A percentile compares a stretch with the other conserved stretches of the same genome.
These are phyloP conservation scores for Pseudomyrmex pallidus DNA, from an alignment of 1,140 invertebrate species.

Conservation along the genomic window DNA sequence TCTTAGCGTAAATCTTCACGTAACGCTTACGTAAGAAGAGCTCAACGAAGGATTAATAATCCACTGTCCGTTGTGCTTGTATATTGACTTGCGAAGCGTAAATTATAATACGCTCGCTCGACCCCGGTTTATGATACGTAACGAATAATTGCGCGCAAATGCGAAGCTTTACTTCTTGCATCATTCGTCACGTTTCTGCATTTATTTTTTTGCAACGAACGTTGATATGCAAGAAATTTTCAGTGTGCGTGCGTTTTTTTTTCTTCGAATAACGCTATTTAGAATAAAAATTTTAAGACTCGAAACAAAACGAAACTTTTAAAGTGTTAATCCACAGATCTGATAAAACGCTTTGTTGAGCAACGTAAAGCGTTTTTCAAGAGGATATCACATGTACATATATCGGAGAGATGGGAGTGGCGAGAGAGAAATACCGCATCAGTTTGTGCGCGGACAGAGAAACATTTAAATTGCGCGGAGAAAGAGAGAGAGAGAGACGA, in stretches of 20 bases:
- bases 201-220: too few relatives aligned
- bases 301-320: neutral
- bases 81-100: too few relatives aligned
- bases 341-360: constrained; percentile 1
- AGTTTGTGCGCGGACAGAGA: constrained; percentile 43
- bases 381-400: neutral
- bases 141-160: too few relatives aligned
- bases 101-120: too few relatives aligned
- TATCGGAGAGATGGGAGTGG: constrained; percentile 1
- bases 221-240: too few relatives aligned
- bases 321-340: constrained; percentile 12
- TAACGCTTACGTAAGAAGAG: constrained; percentile 14
- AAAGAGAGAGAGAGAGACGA: constrained; percentile 14
- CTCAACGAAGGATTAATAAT: constrained; percentile 20
- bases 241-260: too few relatives aligned
- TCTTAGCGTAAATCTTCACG: neutral
- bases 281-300: neutral
- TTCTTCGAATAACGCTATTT: neutral
- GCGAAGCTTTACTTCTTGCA: too few relatives aligned
- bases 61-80: too few relatives aligned
- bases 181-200: too few relatives aligned
- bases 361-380: neutral
- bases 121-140: too few relatives aligned
- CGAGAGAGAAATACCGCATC: constrained; percentile 28
- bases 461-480: constrained; percentile 61